phyloP scores from a whole-genome alignment of 1,140 invertebrate genomes.

The Nasonia giraulti region DNA sequence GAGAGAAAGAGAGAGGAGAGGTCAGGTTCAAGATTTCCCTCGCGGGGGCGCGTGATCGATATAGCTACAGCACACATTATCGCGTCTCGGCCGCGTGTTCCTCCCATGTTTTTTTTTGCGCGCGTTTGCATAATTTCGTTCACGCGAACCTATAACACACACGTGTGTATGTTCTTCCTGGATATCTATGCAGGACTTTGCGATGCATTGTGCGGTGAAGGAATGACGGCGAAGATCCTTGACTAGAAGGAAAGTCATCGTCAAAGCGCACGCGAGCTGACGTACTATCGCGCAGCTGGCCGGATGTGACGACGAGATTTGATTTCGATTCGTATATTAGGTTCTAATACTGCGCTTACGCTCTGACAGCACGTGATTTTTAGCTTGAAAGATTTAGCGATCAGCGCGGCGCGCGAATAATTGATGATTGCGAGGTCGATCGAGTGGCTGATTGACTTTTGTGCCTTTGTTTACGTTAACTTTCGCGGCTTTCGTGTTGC shows the following conservation, averaged over 20 bases:
- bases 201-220: neutral
- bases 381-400: neutral
- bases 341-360: neutral
- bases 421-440: neutral
- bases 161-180: neutral
- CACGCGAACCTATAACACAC: constrained; percentile 2
- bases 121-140: constrained; percentile 32
- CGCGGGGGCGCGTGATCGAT: constrained; percentile 37
- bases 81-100: neutral
- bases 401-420: neutral
- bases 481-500: neutral
- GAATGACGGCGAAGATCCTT: constrained; percentile 3
- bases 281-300: neutral
- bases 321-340: neutral
- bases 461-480: neutral
- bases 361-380: neutral
- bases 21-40: constrained; percentile 51
- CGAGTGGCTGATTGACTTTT: neutral
- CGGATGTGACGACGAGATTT: constrained; percentile 20
- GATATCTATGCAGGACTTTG: neutral
- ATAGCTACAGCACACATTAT: constrained; percentile 38
- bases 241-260: constrained; percentile 12
- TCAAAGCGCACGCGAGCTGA: constrained; percentile 27
- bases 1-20: neutral
- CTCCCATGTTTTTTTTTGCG: neutral